Percentiles rank a stretch among this genome's conserved stretches.
These are phyloP conservation scores for Anadara kagoshimensis DNA, from an alignment of 1,140 invertebrate genomes.

Conservation along the genomic window DNA sequence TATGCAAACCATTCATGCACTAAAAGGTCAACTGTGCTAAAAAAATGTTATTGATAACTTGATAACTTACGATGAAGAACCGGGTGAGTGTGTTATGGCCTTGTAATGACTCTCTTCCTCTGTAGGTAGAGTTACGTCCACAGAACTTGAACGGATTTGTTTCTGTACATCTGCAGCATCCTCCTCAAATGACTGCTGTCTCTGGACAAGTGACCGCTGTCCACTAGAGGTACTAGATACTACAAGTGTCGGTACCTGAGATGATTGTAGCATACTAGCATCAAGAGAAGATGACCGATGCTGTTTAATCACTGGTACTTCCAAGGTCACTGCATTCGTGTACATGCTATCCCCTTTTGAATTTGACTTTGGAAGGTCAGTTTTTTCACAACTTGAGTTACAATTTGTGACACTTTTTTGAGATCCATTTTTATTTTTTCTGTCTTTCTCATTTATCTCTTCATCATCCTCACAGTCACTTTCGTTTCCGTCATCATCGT, in stretches of 20 bases:
- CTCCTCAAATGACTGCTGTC: conserved; percentile 54
- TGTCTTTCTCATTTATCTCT: background rate
- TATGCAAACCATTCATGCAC: background rate
- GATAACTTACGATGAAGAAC: conserved; percentile 23
- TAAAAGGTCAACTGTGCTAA: background rate
- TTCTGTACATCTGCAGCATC: conserved; percentile 47
- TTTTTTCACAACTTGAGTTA: no score
- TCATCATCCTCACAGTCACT: conserved; percentile 11
- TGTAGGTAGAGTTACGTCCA: conserved; percentile 92
- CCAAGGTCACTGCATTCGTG: conserved; percentile 64
- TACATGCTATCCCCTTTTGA: background rate
- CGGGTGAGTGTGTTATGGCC: conserved; percentile 73
- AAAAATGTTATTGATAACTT: background rate
- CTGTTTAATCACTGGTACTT: conserved; percentile 65
- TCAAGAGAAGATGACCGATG: conserved; percentile 69
- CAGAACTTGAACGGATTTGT: conserved; percentile 84
- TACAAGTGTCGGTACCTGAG: conserved; percentile 19
- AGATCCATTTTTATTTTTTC: background rate
- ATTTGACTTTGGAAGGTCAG: no score
- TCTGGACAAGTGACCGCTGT: conserved; percentile 31
- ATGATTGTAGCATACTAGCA: conserved; percentile 51
- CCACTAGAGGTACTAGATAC: conserved; percentile 10
- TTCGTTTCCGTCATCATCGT: conserved; percentile 23
- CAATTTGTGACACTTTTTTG: background rate
- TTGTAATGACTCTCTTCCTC: conserved; percentile 89